Percentiles rank a stretch among this genome's conserved stretches.
Evolutionary conservation across 2,797 vertebrate genomes (phyloP).

Genomic region (Astyanax mexicanus): DNA sequence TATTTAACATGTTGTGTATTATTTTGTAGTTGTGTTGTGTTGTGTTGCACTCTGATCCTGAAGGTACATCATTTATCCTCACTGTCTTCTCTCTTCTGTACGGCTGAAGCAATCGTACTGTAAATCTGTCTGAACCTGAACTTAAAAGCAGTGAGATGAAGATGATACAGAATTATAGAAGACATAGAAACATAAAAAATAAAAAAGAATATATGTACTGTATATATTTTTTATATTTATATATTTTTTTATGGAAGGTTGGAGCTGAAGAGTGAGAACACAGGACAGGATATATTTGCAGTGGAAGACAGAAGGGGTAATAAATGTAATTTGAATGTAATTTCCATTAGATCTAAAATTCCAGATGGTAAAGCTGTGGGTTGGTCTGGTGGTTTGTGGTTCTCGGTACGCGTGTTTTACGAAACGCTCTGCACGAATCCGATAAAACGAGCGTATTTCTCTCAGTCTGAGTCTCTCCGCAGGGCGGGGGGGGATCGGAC

Average conservation of each 20-base stretch:
- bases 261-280: not conserved
- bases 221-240: too few relatives aligned
- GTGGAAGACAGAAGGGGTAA: not conserved
- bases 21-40: too few relatives aligned
- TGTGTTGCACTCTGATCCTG: too few relatives aligned
- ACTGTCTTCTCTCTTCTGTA: too few relatives aligned
- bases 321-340: not conserved
- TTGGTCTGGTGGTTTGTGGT: conserved; percentile 10
- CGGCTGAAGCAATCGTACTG: too few relatives aligned
- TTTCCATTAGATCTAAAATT: not conserved
- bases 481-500: conserved; percentile 21
- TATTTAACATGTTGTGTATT: too few relatives aligned
- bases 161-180: conserved; percentile 3
- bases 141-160: not conserved
- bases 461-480: conserved; percentile 9
- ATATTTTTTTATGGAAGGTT: not conserved
- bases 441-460: not conserved
- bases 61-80: too few relatives aligned
- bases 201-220: too few relatives aligned
- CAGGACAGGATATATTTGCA: not conserved
- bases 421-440: not conserved
- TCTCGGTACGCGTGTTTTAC: not conserved
- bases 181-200: not conserved
- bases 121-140: too few relatives aligned
- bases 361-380: not conserved